Conservation (phyloP, 2,797 vertebrate genomes). For the Microcaecilia unicolor region DNA sequence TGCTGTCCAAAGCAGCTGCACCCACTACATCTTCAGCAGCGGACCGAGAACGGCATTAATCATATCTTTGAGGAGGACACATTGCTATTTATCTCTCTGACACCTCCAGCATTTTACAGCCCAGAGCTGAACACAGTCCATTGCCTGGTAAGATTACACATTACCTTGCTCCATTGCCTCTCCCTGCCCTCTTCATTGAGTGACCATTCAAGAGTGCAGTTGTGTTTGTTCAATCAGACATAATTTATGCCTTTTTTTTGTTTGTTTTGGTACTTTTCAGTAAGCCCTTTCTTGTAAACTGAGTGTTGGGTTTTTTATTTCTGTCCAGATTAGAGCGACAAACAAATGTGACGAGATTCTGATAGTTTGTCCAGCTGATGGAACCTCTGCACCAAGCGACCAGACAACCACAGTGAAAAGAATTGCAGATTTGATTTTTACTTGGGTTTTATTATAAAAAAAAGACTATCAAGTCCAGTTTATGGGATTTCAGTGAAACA, state of each 20-base stretch:
- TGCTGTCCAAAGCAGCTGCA: slow-evolving; percentile 98
- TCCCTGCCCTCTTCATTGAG: slow-evolving; percentile 98
- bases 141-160: slow-evolving; percentile 99
- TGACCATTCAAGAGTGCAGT: slow-evolving; percentile 92
- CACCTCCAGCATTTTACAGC: slow-evolving; percentile 93
- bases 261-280: slow-evolving; percentile 35
- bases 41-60: slow-evolving; percentile 99
- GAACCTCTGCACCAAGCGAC: too few species aligned
- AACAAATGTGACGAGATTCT: too few species aligned
- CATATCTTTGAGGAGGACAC: slow-evolving; percentile 99
- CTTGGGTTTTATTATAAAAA: too few species aligned
- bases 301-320: slow-evolving; percentile 5
- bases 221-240: slow-evolving; percentile 86
- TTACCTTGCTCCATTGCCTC: slow-evolving; percentile 98
- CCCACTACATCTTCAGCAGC: slow-evolving; percentile 98
- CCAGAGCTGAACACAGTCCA: slow-evolving; percentile 96
- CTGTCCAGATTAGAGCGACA: too few species aligned
- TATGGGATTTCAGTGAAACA: too few species aligned
- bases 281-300: slow-evolving; percentile 41
- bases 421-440: too few species aligned
- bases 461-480: too few species aligned
- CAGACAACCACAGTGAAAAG: too few species aligned
- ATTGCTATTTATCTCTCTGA: slow-evolving; percentile 99
- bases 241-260: slow-evolving; percentile 81
- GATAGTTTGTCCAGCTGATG: too few species aligned